Evolutionary conservation across 2,113 vertebrate species (phyloP), one percentile per base, ranked within the genome.

Genomic region (Thomomys bottae): DNA sequence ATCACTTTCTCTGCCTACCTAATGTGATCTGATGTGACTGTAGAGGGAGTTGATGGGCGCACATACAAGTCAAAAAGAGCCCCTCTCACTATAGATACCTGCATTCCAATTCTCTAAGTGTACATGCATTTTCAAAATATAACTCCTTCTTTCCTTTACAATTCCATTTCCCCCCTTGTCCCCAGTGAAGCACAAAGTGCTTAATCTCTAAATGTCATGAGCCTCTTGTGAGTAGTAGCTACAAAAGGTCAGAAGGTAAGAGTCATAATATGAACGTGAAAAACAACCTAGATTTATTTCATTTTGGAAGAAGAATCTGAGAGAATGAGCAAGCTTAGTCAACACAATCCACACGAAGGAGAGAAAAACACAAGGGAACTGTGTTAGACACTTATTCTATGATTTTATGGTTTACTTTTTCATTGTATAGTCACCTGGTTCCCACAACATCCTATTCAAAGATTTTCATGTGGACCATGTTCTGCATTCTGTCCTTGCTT

Each of bases 301-400:
- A 84, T 96, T 96, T 97, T 96, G 94, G 89, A 95, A 88, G 92
- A 15, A 54, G 45, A 94, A 32, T 96, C 93, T 97, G 93, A 96
- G 96, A 96, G 96, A 97, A 97, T 96, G 87, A 95, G 57, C 88
- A 96, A 94, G 97, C 73, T 64, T 96, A 95, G 36, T 94, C 26
- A 77, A 68, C 76, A 94, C 75, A 38, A 83, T 92, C 77, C 92
- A 96, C 88, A 96, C 49, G 87, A 97, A 21, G 34, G 88, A 84
- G 93, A 94, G 78, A 88, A 91, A 96, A 95, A 88, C 96, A 83
- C 30, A 93, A 93, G 67, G 68, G 86, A 96, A 96, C 84, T 81
- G 89, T 30, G 38, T 94, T 93, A 68, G 45, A 86, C 87, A 84
- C 95, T 68, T 85, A 57, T 68, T 77, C 59, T 87, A 63, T 87